A percentile compares a stretch with the other conserved stretches of the same genome.
Conservation (phyloP, 2,888 invertebrate species). For the Thumatha senex region DNA sequence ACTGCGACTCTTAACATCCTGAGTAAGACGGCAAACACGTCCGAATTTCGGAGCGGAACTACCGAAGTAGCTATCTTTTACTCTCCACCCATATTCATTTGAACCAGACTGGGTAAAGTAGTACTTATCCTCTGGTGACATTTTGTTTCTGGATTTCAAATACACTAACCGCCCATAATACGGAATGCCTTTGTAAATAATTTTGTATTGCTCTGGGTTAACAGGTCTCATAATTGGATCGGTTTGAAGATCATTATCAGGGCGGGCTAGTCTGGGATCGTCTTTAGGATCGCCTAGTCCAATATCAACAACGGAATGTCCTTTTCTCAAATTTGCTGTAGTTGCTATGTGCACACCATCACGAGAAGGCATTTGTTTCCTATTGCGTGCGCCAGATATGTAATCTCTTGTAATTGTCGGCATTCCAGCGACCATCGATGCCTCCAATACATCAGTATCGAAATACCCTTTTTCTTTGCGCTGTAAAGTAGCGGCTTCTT, state of each 20-base stretch:
- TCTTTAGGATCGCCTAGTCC: constrained; percentile 49
- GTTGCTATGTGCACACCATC: constrained; percentile 39
- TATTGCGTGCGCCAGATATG: constrained; percentile 35
- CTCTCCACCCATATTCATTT: constrained; percentile 53
- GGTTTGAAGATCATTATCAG: constrained; percentile 39
- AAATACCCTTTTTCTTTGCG: constrained; percentile 45
- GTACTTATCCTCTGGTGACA: constrained; percentile 49
- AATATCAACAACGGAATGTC: constrained; percentile 47
- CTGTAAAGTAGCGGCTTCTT: constrained; percentile 43
- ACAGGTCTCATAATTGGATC: constrained; percentile 55
- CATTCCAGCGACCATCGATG: constrained; percentile 42
- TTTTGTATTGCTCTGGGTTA: constrained; percentile 35
- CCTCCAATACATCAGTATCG: constrained; percentile 41
- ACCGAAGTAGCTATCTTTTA: constrained; percentile 45
- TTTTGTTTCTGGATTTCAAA: constrained; percentile 41
- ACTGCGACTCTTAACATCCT: constrained; percentile 39
- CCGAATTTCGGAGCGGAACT: constrained; percentile 33
- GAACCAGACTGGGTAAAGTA: constrained; percentile 45
- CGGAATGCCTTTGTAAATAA: constrained; percentile 51
- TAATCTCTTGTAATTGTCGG: constrained; percentile 42
- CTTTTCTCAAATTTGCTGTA: constrained; percentile 38
- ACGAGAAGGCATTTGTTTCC: constrained; percentile 33
- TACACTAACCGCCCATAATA: constrained; percentile 47
- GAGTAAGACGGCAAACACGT: constrained; percentile 43
- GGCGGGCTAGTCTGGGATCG: constrained; percentile 48